Base-by-base conservation (phyloP, 2,888 invertebrate species). In the Drosophila quinaria region DNA sequence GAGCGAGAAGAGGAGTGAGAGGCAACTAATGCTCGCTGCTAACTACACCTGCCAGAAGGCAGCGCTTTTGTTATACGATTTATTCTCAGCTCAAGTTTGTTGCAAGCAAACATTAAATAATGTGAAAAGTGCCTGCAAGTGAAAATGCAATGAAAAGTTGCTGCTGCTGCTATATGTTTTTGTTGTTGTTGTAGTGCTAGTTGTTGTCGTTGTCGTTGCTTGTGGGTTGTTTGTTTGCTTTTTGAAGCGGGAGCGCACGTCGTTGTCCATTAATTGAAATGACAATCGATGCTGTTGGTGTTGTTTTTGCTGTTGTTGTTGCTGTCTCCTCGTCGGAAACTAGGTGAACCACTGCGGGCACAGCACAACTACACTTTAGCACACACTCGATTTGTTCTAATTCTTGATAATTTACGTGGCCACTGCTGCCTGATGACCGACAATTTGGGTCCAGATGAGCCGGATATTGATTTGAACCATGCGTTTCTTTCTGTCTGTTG, bases 121-220 rank as follows among this genome's bases (percentile, higher is more conserved):
- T 88, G 83, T 82, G 83, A 86, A 88, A 86, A 88, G 73, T 75
- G 81, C 52, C 71, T 52, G 62, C 88, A 71, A 89, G 84, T 85
- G 89, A 85, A 84, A 84, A 84, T 89, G 81, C 79, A 89, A 89
- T 83, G 87, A 84, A 84, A 89, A 84, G 73, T 72, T 69, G 86
- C 44, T 69, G 71, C 51, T 51, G 33, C 25, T 25, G 68, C 41
- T 19, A 42, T 10, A 4, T 47, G 49, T 9, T 50, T 42, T 25
- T 55, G 37, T 46, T 63, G 37, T 33, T 50, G 37, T 47, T 63
- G 31, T 31, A 33, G 33, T n/a, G 29, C 39, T 46, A 37, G 65
- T 47, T n/a, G n/a, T 55, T 55, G 64, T 64, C 69, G 42, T 51
- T 74, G 74, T 39, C 52, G 41, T 74, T 73, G 79, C 61, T 65